Percentiles rank a stretch among this genome's conserved stretches.
phyloP scores from a whole-genome alignment of 2,113 vertebrate species.

The Caracal caracal region DNA sequence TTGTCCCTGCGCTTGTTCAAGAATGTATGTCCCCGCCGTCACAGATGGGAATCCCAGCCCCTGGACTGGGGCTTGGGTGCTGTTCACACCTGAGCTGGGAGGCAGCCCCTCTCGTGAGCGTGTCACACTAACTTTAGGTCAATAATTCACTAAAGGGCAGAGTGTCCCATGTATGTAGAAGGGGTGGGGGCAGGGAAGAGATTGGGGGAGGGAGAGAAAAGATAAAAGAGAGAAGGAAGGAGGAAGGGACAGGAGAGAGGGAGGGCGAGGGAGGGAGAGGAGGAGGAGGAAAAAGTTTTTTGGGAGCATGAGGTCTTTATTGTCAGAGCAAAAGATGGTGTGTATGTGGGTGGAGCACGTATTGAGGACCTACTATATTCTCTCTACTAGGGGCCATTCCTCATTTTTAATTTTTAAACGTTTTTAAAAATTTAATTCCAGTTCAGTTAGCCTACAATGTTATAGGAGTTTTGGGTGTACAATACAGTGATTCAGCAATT shows the following conservation, averaged over 20 bases:
- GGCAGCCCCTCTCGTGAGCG: neutral
- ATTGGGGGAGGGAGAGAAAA: too few species aligned
- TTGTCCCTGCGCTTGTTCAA: neutral
- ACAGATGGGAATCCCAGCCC: neutral
- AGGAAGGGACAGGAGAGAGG: too few species aligned
- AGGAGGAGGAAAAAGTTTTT: neutral
- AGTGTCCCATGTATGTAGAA: neutral
- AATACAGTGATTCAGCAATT: neutral
- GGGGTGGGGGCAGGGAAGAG: too few species aligned
- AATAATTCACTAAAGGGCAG: neutral
- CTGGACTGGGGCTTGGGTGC: neutral
- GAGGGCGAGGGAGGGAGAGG: neutral
- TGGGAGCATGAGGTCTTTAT: neutral
- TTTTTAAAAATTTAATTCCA: neutral
- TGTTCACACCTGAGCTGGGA: neutral
- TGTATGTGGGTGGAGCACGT: neutral
- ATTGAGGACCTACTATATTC: neutral
- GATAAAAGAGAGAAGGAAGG: too few species aligned
- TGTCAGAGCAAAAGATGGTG: neutral
- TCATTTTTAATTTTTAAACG: neutral
- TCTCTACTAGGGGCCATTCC: neutral
- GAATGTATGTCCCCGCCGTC: fast-evolving
- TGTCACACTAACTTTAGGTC: neutral
- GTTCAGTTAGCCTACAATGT: neutral
- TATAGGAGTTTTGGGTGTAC: neutral